Evolutionary conservation across 2,113 vertebrate species (phyloP).

Genomic region (Tricholaema leucomelas): DNA sequence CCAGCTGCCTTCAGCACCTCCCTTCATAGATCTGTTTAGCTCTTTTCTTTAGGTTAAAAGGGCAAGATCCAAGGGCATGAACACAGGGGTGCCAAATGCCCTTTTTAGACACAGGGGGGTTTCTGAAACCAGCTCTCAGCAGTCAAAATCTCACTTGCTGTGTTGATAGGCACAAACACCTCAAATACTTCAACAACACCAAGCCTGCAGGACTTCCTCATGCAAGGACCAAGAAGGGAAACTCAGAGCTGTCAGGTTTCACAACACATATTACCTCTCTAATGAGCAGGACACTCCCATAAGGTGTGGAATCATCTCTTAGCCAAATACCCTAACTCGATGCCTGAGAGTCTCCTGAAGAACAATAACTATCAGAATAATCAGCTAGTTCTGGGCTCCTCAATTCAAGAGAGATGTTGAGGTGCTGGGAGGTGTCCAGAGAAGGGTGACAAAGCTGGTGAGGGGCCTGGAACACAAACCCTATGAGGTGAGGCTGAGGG

Average conservation of each 20-base stretch:
- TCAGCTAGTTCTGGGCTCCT: too few species aligned
- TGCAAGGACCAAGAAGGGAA: background rate
- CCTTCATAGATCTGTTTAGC: background rate
- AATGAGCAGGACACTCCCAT: background rate
- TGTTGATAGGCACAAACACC: background rate
- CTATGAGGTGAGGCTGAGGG: too few species aligned
- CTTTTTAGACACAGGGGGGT: background rate
- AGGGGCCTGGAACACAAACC: too few species aligned
- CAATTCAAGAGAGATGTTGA: too few species aligned
- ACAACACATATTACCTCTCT: background rate
- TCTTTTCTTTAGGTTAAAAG: conserved; percentile 19
- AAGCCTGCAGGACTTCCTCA: background rate
- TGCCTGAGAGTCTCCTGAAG: background rate
- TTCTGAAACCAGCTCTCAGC: background rate
- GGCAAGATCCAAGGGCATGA: background rate
- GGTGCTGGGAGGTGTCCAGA: too few species aligned
- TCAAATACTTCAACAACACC: background rate
- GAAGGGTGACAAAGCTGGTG: too few species aligned
- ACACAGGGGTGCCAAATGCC: background rate
- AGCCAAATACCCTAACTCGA: background rate
- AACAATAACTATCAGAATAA: background rate
- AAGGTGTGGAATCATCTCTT: background rate
- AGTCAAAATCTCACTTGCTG: background rate
- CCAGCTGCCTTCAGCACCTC: conserved; percentile 3
- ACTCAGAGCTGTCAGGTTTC: background rate